These are phyloP conservation scores for Masnerella sp. DNA, from an alignment of 2,888 invertebrate genomes.

Conservation along the genomic window DNA sequence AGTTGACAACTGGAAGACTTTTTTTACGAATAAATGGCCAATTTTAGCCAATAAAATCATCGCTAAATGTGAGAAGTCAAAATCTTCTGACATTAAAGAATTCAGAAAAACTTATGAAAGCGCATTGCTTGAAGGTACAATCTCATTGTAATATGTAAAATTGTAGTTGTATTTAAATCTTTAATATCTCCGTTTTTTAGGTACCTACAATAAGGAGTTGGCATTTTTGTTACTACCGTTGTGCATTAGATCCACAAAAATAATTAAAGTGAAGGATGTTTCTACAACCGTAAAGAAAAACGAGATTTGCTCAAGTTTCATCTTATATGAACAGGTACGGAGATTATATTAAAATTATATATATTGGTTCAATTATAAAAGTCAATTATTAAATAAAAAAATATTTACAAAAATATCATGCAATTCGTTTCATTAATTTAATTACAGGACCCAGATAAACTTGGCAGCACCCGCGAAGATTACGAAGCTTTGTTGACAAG, in stretches of 20 bases:
- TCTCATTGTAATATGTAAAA: background rate
- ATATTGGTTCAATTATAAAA: background rate
- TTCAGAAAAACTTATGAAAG: background rate
- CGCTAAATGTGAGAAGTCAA: background rate
- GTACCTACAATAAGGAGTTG: background rate
- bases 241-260: conserved; percentile 7
- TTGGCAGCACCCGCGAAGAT: background rate
- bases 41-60: conserved; percentile 15
- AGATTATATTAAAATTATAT: background rate
- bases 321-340: conserved; percentile 7
- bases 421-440: background rate
- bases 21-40: conserved; percentile 21
- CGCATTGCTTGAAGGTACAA: conserved; percentile 2
- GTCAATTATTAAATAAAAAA: conserved; percentile 7
- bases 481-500: conserved; percentile 1
- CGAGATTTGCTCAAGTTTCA: conserved; percentile 14
- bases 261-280: conserved; percentile 5
- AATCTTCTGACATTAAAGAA: background rate
- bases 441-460: conserved; percentile 5
- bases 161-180: background rate
- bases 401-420: background rate
- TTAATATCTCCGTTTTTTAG: too few relatives aligned
- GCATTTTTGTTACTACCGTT: conserved; percentile 17
- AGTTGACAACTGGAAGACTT: background rate
- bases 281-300: conserved; percentile 5